Evolutionary conservation across 2,888 invertebrate genomes (phyloP).

Genomic region (Agrilus mali): DNA sequence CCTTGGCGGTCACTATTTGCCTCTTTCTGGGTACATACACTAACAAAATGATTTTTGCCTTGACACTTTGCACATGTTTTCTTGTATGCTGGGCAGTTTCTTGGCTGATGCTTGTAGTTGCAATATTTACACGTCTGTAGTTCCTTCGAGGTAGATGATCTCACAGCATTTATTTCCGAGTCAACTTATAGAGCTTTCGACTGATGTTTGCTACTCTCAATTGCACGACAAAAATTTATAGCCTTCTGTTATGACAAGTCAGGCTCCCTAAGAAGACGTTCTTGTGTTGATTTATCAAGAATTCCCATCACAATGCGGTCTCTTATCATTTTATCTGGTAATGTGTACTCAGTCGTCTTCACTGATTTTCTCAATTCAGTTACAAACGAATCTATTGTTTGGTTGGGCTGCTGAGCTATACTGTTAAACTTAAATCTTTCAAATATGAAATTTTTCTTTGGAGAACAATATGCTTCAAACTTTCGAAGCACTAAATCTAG

Average conservation of each 20-base stretch:
- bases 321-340: slow-evolving; percentile 16
- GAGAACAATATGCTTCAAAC: slow-evolving; percentile 8
- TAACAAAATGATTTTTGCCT: too few relatives aligned
- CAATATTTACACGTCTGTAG: background rate
- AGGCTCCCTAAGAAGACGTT: slow-evolving; percentile 13
- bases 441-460: slow-evolving; percentile 13
- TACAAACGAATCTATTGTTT: slow-evolving; percentile 19
- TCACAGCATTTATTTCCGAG: slow-evolving; percentile 1
- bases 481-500: slow-evolving; percentile 1
- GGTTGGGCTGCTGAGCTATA: slow-evolving; percentile 17
- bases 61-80: background rate
- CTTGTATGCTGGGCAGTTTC: background rate
- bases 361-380: slow-evolving; percentile 17
- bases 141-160: too few relatives aligned
- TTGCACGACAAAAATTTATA: slow-evolving; percentile 13
- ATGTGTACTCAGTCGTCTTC: slow-evolving; percentile 16
- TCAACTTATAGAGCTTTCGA: slow-evolving; percentile 12
- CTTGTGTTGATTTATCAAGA: slow-evolving; percentile 12
- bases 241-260: slow-evolving; percentile 13
- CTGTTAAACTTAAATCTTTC: slow-evolving; percentile 16
- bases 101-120: background rate
- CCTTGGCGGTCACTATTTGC: too few relatives aligned
- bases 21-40: too few relatives aligned
- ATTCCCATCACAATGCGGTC: slow-evolving; percentile 18
- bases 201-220: slow-evolving; percentile 13